Evolutionary conservation across 2,888 invertebrate species (phyloP).

Genomic region (Dynastes grantii): DNA sequence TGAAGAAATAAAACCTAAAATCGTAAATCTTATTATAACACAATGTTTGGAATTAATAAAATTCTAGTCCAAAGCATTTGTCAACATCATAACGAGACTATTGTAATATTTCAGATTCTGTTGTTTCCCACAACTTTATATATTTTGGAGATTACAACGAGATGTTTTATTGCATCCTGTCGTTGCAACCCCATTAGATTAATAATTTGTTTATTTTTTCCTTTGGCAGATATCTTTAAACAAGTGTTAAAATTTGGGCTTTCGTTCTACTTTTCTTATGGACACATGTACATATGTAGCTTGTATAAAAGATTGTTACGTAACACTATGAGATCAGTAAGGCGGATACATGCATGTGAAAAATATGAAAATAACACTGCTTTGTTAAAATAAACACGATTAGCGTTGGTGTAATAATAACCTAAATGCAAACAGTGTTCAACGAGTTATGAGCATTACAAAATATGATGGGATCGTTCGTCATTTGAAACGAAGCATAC

Average conservation of each 20-base stretch:
- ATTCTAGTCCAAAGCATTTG: too few species aligned
- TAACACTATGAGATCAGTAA: slow-evolving; percentile 36
- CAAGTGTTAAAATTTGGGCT: slow-evolving; percentile 12
- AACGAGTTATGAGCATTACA: background rate
- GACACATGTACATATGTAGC: background rate
- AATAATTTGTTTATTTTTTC: slow-evolving; percentile 14
- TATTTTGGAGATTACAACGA: too few species aligned
- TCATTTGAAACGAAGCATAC: background rate
- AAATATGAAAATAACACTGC: slow-evolving; percentile 16
- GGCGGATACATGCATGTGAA: background rate
- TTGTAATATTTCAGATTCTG: too few species aligned
- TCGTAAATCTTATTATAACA: too few species aligned
- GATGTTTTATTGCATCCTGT: background rate
- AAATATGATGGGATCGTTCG: background rate
- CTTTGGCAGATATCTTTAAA: slow-evolving; percentile 3
- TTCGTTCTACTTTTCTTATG: slow-evolving; percentile 6
- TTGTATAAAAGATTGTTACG: slow-evolving; percentile 3
- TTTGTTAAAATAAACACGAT: slow-evolving; percentile 33
- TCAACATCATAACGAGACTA: too few species aligned
- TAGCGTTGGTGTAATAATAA: slow-evolving; percentile 18
- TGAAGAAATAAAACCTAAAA: too few species aligned
- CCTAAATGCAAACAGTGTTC: slow-evolving; percentile 2
- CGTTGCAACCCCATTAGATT: background rate
- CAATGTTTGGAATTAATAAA: too few species aligned
- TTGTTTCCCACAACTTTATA: too few species aligned